These are phyloP conservation scores for Lates japonicus DNA, from an alignment of 2,797 vertebrate genomes.

Conservation along the genomic window DNA sequence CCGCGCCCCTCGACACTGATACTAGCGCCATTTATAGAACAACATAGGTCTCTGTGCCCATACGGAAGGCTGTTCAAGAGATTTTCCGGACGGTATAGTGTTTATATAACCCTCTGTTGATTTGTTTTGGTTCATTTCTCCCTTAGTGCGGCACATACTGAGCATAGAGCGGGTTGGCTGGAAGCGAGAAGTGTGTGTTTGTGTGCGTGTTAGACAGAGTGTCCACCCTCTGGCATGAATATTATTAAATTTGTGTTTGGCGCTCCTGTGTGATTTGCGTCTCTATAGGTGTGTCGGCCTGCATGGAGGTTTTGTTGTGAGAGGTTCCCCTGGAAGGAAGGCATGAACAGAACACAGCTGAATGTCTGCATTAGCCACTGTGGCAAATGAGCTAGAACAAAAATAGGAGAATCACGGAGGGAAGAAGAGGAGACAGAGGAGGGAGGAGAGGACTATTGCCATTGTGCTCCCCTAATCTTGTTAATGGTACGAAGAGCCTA, in stretches of 20 bases:
- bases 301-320: slow-evolving; percentile 68
- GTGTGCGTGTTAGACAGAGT: neutral
- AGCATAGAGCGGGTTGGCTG: slow-evolving; percentile 47
- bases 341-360: slow-evolving; percentile 74
- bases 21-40: slow-evolving; percentile 31
- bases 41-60: slow-evolving; percentile 16
- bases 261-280: slow-evolving; percentile 28
- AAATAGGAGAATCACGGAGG: slow-evolving; percentile 61
- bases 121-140: slow-evolving; percentile 48
- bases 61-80: slow-evolving; percentile 27
- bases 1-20: slow-evolving; percentile 31
- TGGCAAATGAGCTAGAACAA: slow-evolving; percentile 90
- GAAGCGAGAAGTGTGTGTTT: slow-evolving; percentile 21
- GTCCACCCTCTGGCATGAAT: slow-evolving; percentile 38
- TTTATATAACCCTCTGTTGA: slow-evolving; percentile 68
- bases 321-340: slow-evolving; percentile 65
- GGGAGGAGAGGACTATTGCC: slow-evolving; percentile 60
- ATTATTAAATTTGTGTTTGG: slow-evolving; percentile 56
- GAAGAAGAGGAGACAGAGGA: slow-evolving; percentile 44
- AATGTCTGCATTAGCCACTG: slow-evolving; percentile 84
- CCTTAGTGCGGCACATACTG: slow-evolving; percentile 17
- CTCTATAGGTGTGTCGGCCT: slow-evolving; percentile 23
- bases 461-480: slow-evolving; percentile 84
- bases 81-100: slow-evolving; percentile 33
- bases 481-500: slow-evolving; percentile 83